Conservation (phyloP, 1,140 invertebrate genomes). For the Cydia fagiglandana region DNA sequence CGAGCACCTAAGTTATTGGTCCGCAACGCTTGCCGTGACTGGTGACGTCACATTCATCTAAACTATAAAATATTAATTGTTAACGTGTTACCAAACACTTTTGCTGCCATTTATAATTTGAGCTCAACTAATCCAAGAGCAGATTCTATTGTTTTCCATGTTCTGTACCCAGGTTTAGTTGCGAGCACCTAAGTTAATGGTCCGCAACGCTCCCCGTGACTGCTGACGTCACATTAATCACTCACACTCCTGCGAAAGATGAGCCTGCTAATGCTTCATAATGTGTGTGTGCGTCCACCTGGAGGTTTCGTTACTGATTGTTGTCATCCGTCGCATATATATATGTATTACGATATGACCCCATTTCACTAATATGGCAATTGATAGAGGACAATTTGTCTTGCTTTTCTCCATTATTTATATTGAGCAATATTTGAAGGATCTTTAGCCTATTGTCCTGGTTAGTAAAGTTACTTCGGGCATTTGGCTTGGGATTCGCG, state of each 20-base stretch:
- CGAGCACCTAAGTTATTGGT: slow-evolving; percentile 35
- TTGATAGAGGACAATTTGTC: too few species aligned
- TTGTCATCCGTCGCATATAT: neutral
- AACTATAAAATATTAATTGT: too few species aligned
- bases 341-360: neutral
- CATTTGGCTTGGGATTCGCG: too few species aligned
- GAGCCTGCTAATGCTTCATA: slow-evolving; percentile 4
- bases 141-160: neutral
- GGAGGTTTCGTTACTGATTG: slow-evolving; percentile 11
- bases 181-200: slow-evolving; percentile 36
- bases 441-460: too few species aligned
- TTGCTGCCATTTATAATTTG: too few species aligned
- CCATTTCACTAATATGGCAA: neutral
- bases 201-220: slow-evolving; percentile 34
- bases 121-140: neutral
- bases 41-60: slow-evolving; percentile 42
- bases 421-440: neutral
- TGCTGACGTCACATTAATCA: slow-evolving; percentile 43
- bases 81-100: too few species aligned
- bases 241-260: slow-evolving; percentile 31
- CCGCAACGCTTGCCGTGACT: slow-evolving; percentile 35
- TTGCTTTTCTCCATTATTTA: neutral
- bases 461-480: too few species aligned
- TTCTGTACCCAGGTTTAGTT: slow-evolving; percentile 8
- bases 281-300: neutral